Conservation (phyloP, 2,113 vertebrate genomes). For the Nematolebias whitei region DNA sequence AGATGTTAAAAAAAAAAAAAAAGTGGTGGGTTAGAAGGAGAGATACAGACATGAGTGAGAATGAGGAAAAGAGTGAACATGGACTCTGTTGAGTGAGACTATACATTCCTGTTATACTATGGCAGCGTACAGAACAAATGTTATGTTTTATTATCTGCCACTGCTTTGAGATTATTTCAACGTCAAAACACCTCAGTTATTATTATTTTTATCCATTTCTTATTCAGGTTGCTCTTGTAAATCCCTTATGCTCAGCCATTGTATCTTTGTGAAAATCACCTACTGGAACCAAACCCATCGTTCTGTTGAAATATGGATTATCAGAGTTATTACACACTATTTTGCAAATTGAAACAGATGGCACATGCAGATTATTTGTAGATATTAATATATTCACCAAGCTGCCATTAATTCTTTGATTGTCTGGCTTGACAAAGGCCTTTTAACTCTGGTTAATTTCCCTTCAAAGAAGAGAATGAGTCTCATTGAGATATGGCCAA, state of each 20-base stretch:
- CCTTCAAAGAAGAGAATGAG: conserved; percentile 61
- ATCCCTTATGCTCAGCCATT: conserved; percentile 26
- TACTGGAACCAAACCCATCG: conserved; percentile 15
- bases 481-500: conserved; percentile 61
- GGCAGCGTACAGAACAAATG: conserved; percentile 12
- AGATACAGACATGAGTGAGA: conserved; percentile 9
- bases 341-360: conserved; percentile 66
- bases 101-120: conserved; percentile 10
- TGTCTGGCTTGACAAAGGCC: conserved; percentile 61
- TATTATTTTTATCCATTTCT: conserved; percentile 11
- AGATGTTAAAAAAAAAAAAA: conserved; percentile 65
- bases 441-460: conserved; percentile 72
- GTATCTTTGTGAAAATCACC: conserved; percentile 28
- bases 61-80: conserved; percentile 30
- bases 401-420: conserved; percentile 66
- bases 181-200: conserved; percentile 32
- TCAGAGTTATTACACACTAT: conserved; percentile 39
- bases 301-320: conserved; percentile 50
- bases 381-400: conserved; percentile 67
- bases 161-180: conserved; percentile 38
- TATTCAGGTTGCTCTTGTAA: conserved; percentile 18
- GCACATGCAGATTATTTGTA: conserved; percentile 61
- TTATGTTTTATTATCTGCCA: conserved; percentile 40
- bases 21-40: conserved; percentile 8
- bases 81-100: conserved; percentile 29